These are phyloP conservation scores for Homarus gammarus DNA, from an alignment of 2,888 invertebrate genomes.

Conservation along the genomic window DNA sequence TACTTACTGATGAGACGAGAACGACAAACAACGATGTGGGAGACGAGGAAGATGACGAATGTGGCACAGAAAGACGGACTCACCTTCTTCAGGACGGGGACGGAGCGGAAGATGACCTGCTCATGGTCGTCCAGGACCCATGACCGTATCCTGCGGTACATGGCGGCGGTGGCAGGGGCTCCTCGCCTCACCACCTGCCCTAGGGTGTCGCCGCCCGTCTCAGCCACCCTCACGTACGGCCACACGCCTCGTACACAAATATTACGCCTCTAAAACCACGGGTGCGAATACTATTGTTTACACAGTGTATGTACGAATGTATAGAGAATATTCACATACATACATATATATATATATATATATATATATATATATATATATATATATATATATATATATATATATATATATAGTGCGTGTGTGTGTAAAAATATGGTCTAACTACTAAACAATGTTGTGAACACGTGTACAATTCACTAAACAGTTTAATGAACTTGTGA, in stretches of 20 bases:
- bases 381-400: constrained; percentile 4
- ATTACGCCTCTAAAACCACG: not conserved
- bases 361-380: not conserved
- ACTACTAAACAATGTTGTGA: no score
- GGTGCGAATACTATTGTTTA: not conserved
- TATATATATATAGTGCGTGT: not conserved
- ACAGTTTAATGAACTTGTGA: not conserved
- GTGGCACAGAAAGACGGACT: not conserved
- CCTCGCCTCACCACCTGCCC: constrained; percentile 12
- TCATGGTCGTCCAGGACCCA: constrained; percentile 68
- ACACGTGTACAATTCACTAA: no score
- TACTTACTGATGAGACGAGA: no score
- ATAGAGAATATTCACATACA: not conserved
- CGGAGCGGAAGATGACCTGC: constrained; percentile 34
- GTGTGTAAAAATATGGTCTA: not conserved
- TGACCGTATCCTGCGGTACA: constrained; percentile 64
- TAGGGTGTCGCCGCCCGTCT: not conserved
- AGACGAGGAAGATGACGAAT: constrained; percentile 8
- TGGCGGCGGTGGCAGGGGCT: constrained; percentile 14
- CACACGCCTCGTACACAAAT: not conserved
- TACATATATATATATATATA: not conserved
- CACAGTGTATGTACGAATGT: not conserved
- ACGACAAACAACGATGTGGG: constrained; percentile 3
- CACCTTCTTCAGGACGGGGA: constrained; percentile 61
- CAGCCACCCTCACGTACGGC: not conserved